Percentiles rank a stretch among this genome's conserved stretches.
These are phyloP conservation scores for Phania funesta DNA, from an alignment of 2,888 invertebrate genomes.

Conservation along the genomic window DNA sequence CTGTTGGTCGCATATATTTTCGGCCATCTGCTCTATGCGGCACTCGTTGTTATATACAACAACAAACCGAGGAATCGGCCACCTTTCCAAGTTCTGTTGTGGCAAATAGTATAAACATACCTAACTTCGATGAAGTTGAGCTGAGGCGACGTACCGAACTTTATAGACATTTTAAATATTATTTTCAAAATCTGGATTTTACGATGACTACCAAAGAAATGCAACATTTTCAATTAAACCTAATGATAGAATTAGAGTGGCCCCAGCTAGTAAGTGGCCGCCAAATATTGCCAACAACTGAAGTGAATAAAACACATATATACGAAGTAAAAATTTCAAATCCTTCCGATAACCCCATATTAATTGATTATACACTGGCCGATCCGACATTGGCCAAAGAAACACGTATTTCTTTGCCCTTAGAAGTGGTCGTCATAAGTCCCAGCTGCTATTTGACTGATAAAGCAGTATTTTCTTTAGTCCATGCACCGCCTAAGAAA, in stretches of 20 bases:
- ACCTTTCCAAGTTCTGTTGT: conserved; percentile 59
- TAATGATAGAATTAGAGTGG: conserved; percentile 79
- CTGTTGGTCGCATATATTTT: conserved; percentile 85
- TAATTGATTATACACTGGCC: conserved; percentile 76
- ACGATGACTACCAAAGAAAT: conserved; percentile 78
- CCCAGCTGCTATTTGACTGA: conserved; percentile 77
- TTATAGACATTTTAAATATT: conserved; percentile 77
- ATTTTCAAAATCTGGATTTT: conserved; percentile 76
- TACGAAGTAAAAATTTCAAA: conserved; percentile 77
- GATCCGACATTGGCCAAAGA: conserved; percentile 76
- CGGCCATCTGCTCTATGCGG: conserved; percentile 87
- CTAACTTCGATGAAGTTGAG: conserved; percentile 77
- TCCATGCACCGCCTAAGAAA: conserved; percentile 69
- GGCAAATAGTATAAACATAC: conserved; percentile 61
- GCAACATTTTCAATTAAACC: conserved; percentile 77
- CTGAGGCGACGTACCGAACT: conserved; percentile 77
- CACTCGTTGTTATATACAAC: conserved; percentile 76
- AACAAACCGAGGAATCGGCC: conserved; percentile 64
- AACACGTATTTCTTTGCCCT: conserved; percentile 75
- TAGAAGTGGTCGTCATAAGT: conserved; percentile 78
- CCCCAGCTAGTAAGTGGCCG: conserved; percentile 78
- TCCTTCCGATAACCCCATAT: conserved; percentile 76
- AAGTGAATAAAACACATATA: conserved; percentile 75
- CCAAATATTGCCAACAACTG: conserved; percentile 75
- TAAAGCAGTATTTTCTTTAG: conserved; percentile 76